Evolutionary conservation across 2,113 vertebrate genomes (phyloP).

Genomic region (Onychorhynchus coronatus): DNA sequence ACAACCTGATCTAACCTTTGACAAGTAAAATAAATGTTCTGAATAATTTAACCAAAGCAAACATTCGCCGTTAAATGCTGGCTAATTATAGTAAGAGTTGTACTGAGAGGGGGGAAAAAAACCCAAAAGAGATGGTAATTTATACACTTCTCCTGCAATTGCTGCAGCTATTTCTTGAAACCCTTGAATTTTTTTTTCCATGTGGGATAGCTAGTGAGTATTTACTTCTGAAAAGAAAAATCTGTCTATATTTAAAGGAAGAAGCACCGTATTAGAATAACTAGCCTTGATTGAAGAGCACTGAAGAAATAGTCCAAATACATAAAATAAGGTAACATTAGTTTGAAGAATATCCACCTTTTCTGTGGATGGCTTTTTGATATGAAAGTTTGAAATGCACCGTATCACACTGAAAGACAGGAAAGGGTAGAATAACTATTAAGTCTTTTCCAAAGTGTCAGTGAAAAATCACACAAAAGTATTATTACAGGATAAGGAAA

Average conservation of each 20-base stretch:
- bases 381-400: neutral
- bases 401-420: neutral
- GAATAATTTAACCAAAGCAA: conserved; percentile 89
- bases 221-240: neutral
- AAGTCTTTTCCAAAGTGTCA: neutral
- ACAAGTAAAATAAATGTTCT: conserved; percentile 86
- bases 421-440: neutral
- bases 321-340: neutral
- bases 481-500: neutral
- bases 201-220: conserved; percentile 42
- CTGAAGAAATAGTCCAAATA: neutral
- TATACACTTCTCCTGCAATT: conserved; percentile 74
- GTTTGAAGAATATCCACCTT: neutral
- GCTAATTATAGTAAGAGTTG: conserved; percentile 82
- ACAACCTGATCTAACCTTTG: conserved; percentile 83
- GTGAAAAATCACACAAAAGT: neutral
- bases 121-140: conserved; percentile 67
- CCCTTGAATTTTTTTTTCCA: conserved; percentile 1
- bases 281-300: neutral
- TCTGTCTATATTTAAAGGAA: neutral
- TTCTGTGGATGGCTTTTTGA: neutral
- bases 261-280: neutral
- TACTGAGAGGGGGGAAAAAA: conserved; percentile 61
- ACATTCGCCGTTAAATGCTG: conserved; percentile 85
- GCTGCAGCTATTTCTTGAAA: conserved; percentile 70